Evolutionary conservation across 2,888 invertebrate species (phyloP).

Genomic region (Drosophila falleni): DNA sequence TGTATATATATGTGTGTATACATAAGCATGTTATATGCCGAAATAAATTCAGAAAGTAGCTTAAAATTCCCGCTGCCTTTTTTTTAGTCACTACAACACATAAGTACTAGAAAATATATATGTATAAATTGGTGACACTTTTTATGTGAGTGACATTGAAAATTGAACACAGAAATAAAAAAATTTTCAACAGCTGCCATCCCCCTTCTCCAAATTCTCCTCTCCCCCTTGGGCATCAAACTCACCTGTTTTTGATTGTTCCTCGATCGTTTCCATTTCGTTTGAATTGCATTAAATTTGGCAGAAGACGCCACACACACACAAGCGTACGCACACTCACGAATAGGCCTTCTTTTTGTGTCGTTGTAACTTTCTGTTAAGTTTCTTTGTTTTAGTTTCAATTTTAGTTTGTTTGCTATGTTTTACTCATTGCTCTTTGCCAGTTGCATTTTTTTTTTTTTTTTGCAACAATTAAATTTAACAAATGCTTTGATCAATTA

Average conservation of each 20-base stretch:
- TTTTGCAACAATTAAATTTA: conserved; percentile 47
- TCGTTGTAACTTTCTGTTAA: conserved; percentile 8
- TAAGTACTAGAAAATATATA: conserved; percentile 30
- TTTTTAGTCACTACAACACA: conserved; percentile 50
- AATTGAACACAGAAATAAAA: conserved; percentile 29
- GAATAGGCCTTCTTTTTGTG: conserved; percentile 26
- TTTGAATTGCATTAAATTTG: conserved; percentile 47
- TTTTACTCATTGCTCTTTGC: conserved; percentile 47
- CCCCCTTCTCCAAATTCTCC: no score
- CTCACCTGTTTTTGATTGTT: conserved; percentile 83
- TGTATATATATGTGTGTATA: conserved; percentile 22
- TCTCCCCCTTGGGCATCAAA: background rate
- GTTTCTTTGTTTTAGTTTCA: conserved; percentile 31
- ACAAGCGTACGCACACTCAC: conserved; percentile 30
- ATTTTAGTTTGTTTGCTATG: conserved; percentile 40
- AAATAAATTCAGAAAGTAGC: conserved; percentile 71
- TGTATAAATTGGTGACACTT: conserved; percentile 72
- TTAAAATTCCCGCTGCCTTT: conserved; percentile 56
- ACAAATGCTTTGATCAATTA: conserved; percentile 57
- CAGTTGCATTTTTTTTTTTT: conserved; percentile 48
- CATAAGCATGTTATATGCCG: conserved; percentile 48
- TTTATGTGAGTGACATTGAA: conserved; percentile 73
- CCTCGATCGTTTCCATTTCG: conserved; percentile 84
- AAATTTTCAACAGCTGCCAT: conserved; percentile 37
- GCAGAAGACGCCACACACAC: conserved; percentile 32